Evolutionary conservation across 1,140 invertebrate genomes (phyloP).

Genomic region (Bicyclus anynana): DNA sequence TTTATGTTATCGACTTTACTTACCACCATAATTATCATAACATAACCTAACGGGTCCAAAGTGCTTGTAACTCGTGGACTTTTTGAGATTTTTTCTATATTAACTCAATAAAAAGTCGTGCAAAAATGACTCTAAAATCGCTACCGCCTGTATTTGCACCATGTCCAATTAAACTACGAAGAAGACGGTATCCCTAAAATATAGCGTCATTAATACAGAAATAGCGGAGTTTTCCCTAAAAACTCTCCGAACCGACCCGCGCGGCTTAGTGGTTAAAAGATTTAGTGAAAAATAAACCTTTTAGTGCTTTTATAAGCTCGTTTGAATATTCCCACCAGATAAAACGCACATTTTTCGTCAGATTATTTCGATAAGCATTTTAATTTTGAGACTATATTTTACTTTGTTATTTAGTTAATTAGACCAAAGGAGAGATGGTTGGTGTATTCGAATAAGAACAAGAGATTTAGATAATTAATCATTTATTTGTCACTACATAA

Average conservation of each 20-base stretch:
- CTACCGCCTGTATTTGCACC: slow-evolving; percentile 10
- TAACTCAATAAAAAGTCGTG: neutral
- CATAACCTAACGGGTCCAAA: too few relatives aligned
- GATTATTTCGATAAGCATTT: neutral
- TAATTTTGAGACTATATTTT: too few relatives aligned
- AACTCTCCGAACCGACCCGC: slow-evolving; percentile 12
- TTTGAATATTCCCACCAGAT: neutral
- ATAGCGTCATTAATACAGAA: slow-evolving; percentile 53
- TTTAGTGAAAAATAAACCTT: slow-evolving; percentile 10
- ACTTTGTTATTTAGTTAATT: too few relatives aligned
- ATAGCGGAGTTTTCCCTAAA: slow-evolving; percentile 36
- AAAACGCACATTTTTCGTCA: neutral
- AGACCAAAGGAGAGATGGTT: too few relatives aligned
- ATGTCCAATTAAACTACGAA: slow-evolving; percentile 32
- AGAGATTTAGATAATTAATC: too few relatives aligned
- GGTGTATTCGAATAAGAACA: too few relatives aligned
- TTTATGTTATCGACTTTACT: too few relatives aligned
- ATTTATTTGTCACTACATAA: too few relatives aligned
- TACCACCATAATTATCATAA: too few relatives aligned
- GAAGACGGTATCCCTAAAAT: slow-evolving; percentile 50
- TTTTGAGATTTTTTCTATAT: too few relatives aligned
- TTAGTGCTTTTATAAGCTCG: slow-evolving; percentile 7
- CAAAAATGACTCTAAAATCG: neutral
- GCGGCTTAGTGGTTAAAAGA: slow-evolving; percentile 12
- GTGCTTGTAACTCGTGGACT: too few relatives aligned